Evolutionary conservation across 2,888 invertebrate species (phyloP), one percentile per base, ranked within the genome.

Genomic region (Yponomeuta sedellus): DNA sequence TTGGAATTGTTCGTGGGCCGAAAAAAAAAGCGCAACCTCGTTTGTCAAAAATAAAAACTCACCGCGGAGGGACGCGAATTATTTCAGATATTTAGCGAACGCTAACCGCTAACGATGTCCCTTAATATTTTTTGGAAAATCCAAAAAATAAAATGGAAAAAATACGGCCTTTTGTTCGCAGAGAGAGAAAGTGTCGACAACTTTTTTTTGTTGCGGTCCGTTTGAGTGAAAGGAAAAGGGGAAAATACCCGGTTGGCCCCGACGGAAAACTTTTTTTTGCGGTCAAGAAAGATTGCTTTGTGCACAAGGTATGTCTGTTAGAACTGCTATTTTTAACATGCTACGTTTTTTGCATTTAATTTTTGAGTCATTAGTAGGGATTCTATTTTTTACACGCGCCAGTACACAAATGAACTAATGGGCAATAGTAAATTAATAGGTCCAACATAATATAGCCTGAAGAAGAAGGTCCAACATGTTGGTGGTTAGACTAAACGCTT

Each of bases 231-330:
- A 81, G 77, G 76, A 80, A 81, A 80, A 79, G 61, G 67, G 85
- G 86, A 85, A 89, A 88, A 88, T 86, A 81, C 81, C 77, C 80
- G 84, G 73, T 81, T 78, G 79, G 79, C 78, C 77, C 80, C 76
- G 44, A 52, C 77, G 79, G 78, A 80, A 85, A 89, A 87, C 78
- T 88, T 89, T 88, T 89, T 90, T 64, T 57, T 68, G 89, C 76
- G 90, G 90, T 87, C 88, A 91, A 89, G 89, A 88, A 86, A 84
- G 86, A 88, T 83, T 83, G 85, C 86, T 85, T 85, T 85, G 85
- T 83, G 74, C 44, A 73, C 74, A 74, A 76, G 74, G 74, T 79
- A 78, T 77, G 73, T 75, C 73, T 71, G 66, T 68, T 66, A 52
- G 44, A 52, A 5, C 44, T 44, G 44, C 3, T 44, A 44, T 44